These are phyloP conservation scores for Otolemur crassicaudatus DNA, from an alignment of 2,797 vertebrate species.

Conservation along the genomic window DNA sequence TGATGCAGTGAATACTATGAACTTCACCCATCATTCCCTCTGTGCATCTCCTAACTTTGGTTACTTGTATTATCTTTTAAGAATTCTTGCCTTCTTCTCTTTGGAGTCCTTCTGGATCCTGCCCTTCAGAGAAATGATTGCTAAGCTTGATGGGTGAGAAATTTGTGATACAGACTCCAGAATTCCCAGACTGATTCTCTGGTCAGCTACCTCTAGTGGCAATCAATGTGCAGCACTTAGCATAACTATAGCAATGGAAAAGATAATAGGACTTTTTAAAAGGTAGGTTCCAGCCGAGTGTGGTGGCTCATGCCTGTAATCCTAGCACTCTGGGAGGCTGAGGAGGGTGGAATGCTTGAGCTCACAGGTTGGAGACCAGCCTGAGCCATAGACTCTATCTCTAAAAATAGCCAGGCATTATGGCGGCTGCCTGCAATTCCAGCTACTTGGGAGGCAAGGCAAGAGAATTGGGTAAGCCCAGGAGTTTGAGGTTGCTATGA, in stretches of 20 bases:
- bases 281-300: neutral
- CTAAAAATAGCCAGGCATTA: too few species aligned
- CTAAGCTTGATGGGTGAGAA: neutral
- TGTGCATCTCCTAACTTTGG: neutral
- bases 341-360: too few species aligned
- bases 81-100: neutral
- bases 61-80: neutral
- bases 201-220: neutral
- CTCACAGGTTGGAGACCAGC: too few species aligned
- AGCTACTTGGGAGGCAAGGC: too few species aligned
- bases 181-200: neutral
- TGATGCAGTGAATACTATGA: neutral
- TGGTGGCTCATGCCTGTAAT: too few species aligned
- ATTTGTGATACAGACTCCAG: neutral
- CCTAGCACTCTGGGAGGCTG: too few species aligned
- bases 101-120: conserved; percentile 6
- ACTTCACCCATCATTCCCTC: neutral
- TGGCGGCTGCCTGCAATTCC: too few species aligned
- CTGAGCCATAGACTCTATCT: too few species aligned
- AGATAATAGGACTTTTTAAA: neutral
- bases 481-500: too few species aligned
- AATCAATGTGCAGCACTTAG: neutral
- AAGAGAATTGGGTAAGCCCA: too few species aligned
- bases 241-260: neutral
- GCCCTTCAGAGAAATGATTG: neutral